Base-by-base conservation (phyloP, 2,113 vertebrate genomes). In the Vulpes ferrilata region DNA sequence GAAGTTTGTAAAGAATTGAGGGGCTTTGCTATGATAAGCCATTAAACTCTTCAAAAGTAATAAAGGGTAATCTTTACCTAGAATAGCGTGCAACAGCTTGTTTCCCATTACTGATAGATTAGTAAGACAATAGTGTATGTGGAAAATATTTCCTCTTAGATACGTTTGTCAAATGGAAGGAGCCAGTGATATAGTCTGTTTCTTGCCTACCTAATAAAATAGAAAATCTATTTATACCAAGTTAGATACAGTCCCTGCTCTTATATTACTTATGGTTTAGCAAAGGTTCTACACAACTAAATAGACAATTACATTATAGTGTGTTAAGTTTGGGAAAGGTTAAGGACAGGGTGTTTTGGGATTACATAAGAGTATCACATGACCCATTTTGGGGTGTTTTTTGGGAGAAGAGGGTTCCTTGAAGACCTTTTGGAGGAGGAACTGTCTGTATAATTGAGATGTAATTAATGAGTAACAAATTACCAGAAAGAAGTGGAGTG, bases 141-240 rank as follows among this genome's bases (percentile, higher is more conserved):
- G 95, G 80, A 67, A 96, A 92, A 67, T 91, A 96, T 53, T 90
- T 97, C 11, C 59, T 23, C 15, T 55, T 81, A 74, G 74, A 73
- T 60, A 32, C 19, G 6, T 79, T 67, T 80, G 38, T 71, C 30
- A 83, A 64, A 30, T 15, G 89, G 71, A 48, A 95, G 43, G 82
- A 67, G 55, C 25, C 91, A 94, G 90, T 11, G 17, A 60, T 48
- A 32, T 3, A 48, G 11, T 86, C 32, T 90, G 4, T 82, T 53
- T 96, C 60, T 89, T 93, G 43, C 67, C 38, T 35, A 93, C 51
- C 27, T 67, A 95, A 88, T 79, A 94, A 95, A 82, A 60, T 55
- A 8, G 11, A 84, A 64, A 65, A 62, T 69, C 22, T 88, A 48
- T 89, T 88, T 92, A 85, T 90, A 96, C 88, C 9, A 35, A n/a